A percentile compares a stretch with the other conserved stretches of the same genome.
Conservation (phyloP, 2,797 vertebrate genomes). For the Ceyx erithaca region DNA sequence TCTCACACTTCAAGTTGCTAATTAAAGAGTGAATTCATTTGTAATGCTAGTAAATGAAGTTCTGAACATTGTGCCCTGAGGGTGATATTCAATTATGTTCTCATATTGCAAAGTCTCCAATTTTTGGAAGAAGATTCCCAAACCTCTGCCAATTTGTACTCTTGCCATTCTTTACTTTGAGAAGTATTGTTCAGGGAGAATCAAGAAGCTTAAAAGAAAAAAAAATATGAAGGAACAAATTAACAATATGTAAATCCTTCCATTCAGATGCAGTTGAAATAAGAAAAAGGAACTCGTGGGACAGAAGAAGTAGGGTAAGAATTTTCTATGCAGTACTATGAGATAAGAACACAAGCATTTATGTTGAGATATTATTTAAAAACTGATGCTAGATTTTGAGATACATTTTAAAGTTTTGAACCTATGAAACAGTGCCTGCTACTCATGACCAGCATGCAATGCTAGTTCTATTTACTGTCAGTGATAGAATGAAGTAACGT, state of each 20-base stretch:
- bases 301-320: background rate
- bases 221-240: background rate
- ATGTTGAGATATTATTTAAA: background rate
- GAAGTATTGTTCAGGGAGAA: slow-evolving; percentile 45
- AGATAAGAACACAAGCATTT: background rate
- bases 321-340: background rate
- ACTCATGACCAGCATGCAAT: background rate
- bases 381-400: background rate
- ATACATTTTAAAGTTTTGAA: background rate
- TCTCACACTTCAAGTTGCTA: slow-evolving; percentile 64
- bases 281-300: background rate
- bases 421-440: background rate
- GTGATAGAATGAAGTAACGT: background rate
- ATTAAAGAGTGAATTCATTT: slow-evolving; percentile 72
- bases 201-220: slow-evolving; percentile 12
- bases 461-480: background rate
- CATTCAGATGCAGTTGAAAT: background rate
- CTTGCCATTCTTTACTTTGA: slow-evolving; percentile 45
- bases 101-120: slow-evolving; percentile 26
- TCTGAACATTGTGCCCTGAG: slow-evolving; percentile 52
- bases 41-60: slow-evolving; percentile 57
- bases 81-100: slow-evolving; percentile 29
- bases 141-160: slow-evolving; percentile 31
- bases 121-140: slow-evolving; percentile 48
- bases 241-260: slow-evolving; percentile 11